phyloP scores from a whole-genome alignment of 2,113 vertebrate species.

The Hippoglossus stenolepis region DNA sequence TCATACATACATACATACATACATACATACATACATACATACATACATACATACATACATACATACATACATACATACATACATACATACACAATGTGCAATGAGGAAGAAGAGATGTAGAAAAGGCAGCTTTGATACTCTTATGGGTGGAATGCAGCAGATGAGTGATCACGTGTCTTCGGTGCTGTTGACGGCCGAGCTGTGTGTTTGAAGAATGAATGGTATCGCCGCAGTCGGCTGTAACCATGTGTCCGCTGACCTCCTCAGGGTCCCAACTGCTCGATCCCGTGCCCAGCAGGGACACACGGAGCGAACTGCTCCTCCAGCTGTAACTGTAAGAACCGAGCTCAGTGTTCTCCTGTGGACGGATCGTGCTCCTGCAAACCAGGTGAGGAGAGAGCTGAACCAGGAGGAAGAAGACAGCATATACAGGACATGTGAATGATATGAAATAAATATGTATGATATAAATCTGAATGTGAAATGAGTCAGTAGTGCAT shows the following conservation, averaged over 20 bases:
- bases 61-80: no score
- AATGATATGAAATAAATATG: background rate
- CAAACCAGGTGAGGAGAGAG: conserved; percentile 85
- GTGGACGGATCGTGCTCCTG: conserved; percentile 94
- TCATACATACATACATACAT: no score
- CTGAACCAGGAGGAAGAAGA: background rate
- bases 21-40: no score
- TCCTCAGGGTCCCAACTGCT: conserved; percentile 87
- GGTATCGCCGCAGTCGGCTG: background rate
- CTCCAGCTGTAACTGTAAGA: conserved; percentile 90
- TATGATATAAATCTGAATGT: background rate
- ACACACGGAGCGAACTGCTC: conserved; percentile 92
- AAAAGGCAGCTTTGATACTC: no score
- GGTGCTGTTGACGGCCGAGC: background rate
- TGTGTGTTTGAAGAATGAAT: no score
- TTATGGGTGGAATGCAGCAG: no score
- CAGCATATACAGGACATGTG: background rate
- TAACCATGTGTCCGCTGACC: background rate
- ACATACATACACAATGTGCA: no score
- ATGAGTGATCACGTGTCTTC: no score
- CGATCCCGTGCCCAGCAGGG: conserved; percentile 84
- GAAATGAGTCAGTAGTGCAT: background rate
- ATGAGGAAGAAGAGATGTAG: no score
- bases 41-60: no score
- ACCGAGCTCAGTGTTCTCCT: conserved; percentile 89